phyloP scores from a whole-genome alignment of 2,113 vertebrate genomes.

The Bos indicus region DNA sequence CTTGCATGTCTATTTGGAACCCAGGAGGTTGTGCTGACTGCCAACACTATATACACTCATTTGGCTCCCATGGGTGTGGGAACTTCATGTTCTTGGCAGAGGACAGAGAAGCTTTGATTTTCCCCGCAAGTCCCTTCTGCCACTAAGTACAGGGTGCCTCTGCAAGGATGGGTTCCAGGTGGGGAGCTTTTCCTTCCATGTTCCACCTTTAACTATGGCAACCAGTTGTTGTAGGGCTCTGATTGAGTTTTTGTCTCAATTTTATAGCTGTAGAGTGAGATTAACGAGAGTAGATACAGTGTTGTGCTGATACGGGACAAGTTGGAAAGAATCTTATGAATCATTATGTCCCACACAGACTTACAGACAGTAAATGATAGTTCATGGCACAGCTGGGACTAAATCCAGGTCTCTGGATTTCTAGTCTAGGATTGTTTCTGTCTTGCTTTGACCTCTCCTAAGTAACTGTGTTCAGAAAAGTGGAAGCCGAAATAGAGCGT shows the following conservation, averaged over 20 bases:
- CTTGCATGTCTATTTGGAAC: neutral
- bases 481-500: neutral
- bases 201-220: neutral
- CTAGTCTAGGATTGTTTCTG: neutral
- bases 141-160: neutral
- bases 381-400: neutral
- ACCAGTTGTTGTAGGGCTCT: neutral
- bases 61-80: neutral
- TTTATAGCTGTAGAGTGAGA: neutral
- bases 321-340: neutral
- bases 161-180: neutral
- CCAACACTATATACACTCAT: neutral
- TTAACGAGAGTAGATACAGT: neutral
- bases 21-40: neutral
- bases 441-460: neutral
- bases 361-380: neutral
- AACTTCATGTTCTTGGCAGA: conserved; percentile 30
- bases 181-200: neutral
- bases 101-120: neutral
- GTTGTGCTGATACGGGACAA: neutral
- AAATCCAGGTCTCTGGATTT: neutral
- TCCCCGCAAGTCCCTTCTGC: neutral
- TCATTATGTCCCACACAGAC: neutral
- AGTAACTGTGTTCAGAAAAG: neutral
- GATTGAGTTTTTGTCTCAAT: neutral